Percentiles rank a stretch among this genome's conserved stretches.
phyloP scores from a whole-genome alignment of 2,113 vertebrate species.

The Tychaedon coryphoeus region DNA sequence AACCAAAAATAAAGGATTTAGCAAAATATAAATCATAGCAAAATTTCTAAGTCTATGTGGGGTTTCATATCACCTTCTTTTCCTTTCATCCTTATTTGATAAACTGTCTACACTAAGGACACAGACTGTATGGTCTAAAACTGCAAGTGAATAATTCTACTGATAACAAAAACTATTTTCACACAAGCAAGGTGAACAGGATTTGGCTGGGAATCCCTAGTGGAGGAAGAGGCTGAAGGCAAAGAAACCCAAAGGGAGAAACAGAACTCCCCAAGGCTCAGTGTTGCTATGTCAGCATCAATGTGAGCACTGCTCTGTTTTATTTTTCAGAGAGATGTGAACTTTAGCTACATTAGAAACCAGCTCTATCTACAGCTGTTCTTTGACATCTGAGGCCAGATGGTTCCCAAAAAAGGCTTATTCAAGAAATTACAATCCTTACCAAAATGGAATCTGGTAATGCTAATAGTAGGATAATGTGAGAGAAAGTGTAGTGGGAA shows the following conservation, averaged over 20 bases:
- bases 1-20: not conserved
- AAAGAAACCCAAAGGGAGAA: not conserved
- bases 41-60: not conserved
- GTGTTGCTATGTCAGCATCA: not conserved
- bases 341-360: constrained; percentile 1
- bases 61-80: not conserved
- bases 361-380: constrained; percentile 42
- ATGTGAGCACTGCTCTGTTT: not conserved
- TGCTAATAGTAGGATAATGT: not conserved
- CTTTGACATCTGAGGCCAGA: constrained; percentile 51
- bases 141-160: not conserved
- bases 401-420: constrained; percentile 37
- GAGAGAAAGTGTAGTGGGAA: not conserved
- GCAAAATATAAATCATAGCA: not conserved
- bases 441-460: not conserved
- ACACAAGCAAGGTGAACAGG: not conserved
- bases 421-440: not conserved
- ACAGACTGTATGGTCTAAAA: not conserved
- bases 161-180: not conserved
- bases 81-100: not conserved
- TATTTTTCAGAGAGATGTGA: not conserved
- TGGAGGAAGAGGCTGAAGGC: not conserved
- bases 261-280: not conserved
- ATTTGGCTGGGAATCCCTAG: not conserved
- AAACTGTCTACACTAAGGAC: not conserved